Percentiles rank a stretch among this genome's conserved stretches.
phyloP scores from a whole-genome alignment of 2,113 vertebrate genomes.

The Herpailurus yagouaroundi region DNA sequence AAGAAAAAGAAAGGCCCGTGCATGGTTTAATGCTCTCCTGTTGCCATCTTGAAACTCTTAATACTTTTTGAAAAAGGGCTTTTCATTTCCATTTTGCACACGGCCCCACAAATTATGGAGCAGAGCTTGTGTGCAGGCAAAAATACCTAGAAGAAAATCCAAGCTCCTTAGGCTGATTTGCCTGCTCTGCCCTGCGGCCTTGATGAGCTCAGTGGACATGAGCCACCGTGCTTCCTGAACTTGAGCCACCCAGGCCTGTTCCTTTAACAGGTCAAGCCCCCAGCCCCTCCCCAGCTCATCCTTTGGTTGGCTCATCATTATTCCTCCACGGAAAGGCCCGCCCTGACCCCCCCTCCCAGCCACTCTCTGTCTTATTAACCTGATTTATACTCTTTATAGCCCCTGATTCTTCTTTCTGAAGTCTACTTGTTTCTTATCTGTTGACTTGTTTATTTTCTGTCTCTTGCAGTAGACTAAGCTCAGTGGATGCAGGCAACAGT shows the following conservation, averaged over 20 bases:
- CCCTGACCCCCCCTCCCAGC: not conserved
- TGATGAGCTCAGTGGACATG: not conserved
- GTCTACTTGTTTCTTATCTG: not conserved
- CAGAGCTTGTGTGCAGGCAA: not conserved
- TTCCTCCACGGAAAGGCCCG: not conserved
- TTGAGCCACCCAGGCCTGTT: not conserved
- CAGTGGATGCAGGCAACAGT: rapidly evolving
- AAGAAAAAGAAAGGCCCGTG: not conserved
- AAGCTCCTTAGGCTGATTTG: not conserved
- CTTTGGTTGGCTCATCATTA: not conserved
- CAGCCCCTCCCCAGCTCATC: not conserved
- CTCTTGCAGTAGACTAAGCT: not conserved
- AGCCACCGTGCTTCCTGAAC: not conserved
- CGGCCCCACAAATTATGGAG: not conserved
- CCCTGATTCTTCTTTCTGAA: not conserved
- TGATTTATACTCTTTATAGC: not conserved
- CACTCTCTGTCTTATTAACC: not conserved
- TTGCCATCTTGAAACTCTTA: not conserved
- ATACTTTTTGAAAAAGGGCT: not conserved
- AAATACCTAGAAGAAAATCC: not conserved
- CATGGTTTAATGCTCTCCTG: not conserved
- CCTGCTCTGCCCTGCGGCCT: not conserved
- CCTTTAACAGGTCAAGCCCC: not conserved
- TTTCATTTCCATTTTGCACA: not conserved
- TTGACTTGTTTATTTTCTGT: not conserved